Percentiles rank a stretch among this genome's conserved stretches.
Conservation (phyloP, 1,140 invertebrate species). For the Spodoptera frugiperda region DNA sequence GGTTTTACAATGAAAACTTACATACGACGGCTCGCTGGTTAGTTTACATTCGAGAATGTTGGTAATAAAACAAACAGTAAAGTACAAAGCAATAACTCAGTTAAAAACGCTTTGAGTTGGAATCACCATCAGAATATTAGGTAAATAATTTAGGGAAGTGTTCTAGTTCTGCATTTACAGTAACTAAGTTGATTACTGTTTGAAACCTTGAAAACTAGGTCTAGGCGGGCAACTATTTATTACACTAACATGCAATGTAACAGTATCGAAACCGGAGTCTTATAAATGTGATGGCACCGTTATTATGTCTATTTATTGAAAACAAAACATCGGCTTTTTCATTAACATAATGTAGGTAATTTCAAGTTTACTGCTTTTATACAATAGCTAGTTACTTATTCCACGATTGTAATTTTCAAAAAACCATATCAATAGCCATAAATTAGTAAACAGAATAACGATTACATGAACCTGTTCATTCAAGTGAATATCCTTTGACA, state of each 20-base stretch:
- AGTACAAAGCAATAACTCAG: neutral
- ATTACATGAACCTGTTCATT: slow-evolving; percentile 3
- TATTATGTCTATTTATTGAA: slow-evolving; percentile 1
- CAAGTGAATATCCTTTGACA: neutral
- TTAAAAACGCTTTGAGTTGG: neutral
- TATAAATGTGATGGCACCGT: slow-evolving; percentile 36
- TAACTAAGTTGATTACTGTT: slow-evolving; percentile 28
- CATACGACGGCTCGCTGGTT: neutral
- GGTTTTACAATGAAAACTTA: slow-evolving; percentile 16
- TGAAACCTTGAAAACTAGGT: slow-evolving; percentile 48
- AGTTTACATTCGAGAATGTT: slow-evolving; percentile 11
- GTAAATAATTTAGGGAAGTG: slow-evolving; percentile 41
- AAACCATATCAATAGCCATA: neutral
- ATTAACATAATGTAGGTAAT: neutral
- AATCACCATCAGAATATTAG: neutral
- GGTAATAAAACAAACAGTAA: slow-evolving; percentile 7
- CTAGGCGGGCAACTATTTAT: slow-evolving; percentile 44
- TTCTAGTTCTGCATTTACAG: slow-evolving; percentile 34
- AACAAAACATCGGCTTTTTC: slow-evolving; percentile 4
- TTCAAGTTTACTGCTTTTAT: no score
- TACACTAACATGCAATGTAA: slow-evolving; percentile 44
- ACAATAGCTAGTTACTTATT: neutral
- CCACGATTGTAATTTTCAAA: neutral
- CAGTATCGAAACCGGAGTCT: slow-evolving; percentile 35
- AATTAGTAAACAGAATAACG: neutral